Base-by-base conservation (phyloP, 2,113 vertebrate genomes). In the Vulpes vulpes region DNA sequence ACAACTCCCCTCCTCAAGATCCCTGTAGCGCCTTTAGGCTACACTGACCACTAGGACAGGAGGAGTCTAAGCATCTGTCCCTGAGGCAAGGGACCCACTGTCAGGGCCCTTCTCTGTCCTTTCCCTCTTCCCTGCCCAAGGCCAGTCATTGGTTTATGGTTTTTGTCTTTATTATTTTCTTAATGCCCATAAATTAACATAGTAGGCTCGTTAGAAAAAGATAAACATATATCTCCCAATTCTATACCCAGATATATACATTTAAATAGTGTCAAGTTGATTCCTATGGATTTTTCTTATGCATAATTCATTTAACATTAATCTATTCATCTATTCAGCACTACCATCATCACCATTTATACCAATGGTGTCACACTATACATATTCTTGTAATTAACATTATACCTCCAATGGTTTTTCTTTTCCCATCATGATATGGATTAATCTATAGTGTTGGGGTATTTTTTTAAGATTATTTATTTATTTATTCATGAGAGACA, bases 211-310 rank as follows among this genome's bases (percentile, higher is more conserved):
- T 16, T 82, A 38, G 51, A 85, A 90, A 86, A 69, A 92, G 32
- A 62, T 35, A 92, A 92, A 60, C 14, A 17, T n/a, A 35, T 27
- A 9, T 90, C 94, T 83, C 19, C 73, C 12, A 84, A 69, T 55
- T 38, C 35, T 80, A 0, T 94, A 80, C 23, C 19, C 55, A 91
- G 11, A 91, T 69, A 89, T 43, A 57, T 20, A 90, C 27, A 51
- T 73, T 67, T 35, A 53, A 76, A 73, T 73, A 88, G 35, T 86
- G 85, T 91, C 11, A 80, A 51, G 20, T 96, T 71, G 83, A 80
- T 80, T 64, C n/a, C 49, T 67, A n/a, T 17, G 79, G 85, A 22
- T 43, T 67, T 90, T 67, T 89, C 35, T 87, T 49, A n/a, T 62
- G 71, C 16, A 35, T 59, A 88, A 88, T 55, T 79, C 8, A 27